A percentile compares a stretch with the other conserved stretches of the same genome.
These are phyloP conservation scores for Amblyjoppa proteus DNA, from an alignment of 2,888 invertebrate species.

Conservation along the genomic window DNA sequence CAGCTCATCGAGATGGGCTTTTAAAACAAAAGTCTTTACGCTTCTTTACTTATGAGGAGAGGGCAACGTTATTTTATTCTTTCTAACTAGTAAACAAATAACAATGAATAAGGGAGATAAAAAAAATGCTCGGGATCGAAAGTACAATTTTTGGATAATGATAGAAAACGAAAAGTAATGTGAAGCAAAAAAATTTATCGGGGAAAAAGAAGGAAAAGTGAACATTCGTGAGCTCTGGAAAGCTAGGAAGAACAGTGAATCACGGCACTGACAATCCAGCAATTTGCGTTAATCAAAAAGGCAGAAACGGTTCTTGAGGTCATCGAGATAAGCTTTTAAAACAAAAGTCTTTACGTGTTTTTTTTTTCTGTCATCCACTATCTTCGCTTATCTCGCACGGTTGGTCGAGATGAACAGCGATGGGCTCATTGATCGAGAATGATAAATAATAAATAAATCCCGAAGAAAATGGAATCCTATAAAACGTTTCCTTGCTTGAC, in stretches of 20 bases:
- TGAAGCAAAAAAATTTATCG: not conserved
- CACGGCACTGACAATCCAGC: conserved; percentile 63
- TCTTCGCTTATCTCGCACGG: conserved; percentile 63
- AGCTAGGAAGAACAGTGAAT: conserved; percentile 15
- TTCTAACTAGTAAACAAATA: conserved; percentile 57
- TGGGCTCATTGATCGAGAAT: conserved; percentile 28
- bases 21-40: no score
- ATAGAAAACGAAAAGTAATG: not conserved
- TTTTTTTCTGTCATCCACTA: conserved; percentile 7
- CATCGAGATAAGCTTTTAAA: not conserved
- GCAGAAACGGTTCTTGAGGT: not conserved
- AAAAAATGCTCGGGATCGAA: not conserved
- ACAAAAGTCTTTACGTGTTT: not conserved
- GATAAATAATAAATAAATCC: conserved; percentile 66
- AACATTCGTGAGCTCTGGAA: not conserved
- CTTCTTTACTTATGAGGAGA: conserved; percentile 68
- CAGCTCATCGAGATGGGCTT: no score
- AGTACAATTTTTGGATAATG: not conserved
- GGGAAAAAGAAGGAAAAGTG: not conserved
- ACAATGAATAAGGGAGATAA: not conserved
- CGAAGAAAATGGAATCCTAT: conserved; percentile 27
- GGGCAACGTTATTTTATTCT: conserved; percentile 73
- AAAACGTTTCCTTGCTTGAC: conserved; percentile 35
- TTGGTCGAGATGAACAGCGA: conserved; percentile 32
- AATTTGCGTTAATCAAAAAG: conserved; percentile 81